Base-by-base conservation (phyloP, 2,113 vertebrate genomes). In the Callospermophilus lateralis region DNA sequence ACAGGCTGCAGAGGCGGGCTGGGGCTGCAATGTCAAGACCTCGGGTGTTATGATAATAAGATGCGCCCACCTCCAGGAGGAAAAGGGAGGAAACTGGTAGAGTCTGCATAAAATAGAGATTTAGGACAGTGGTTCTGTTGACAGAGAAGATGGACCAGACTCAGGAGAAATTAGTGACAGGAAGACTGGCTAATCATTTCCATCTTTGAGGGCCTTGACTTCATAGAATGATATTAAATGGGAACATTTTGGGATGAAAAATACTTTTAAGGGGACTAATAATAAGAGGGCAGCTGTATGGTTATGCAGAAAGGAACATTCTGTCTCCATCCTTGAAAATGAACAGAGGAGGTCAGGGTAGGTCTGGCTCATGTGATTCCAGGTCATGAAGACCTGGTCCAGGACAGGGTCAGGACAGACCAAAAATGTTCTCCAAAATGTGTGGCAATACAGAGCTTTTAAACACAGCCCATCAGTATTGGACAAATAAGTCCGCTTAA, bases 151-250 rank as follows among this genome's bases (percentile, higher is more conserved):
- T 70, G 76, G 84, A 78, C 73, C 68, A 22, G 61, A 61, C 58
- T 61, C 42, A 22, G 26, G 48, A 34, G 77, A 89, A 93, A 89
- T 63, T 74, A 73, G 42, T 76, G 53, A 89, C 22, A 58, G 74
- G 92, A 93, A 96, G 45, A 42, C 34, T 67, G n/a, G 45, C 55
- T 88, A 80, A 89, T 83, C 67, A 85, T 90, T 85, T 88, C 89
- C 70, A 87, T 76, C 34, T 88, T 79, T 72, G 26, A 93, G n/a
- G 93, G 39, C 70, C 93, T 94, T 92, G 87, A 68, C 72, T 90
- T 95, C 74, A 76, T n/a, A 32, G 39, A 53, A 68, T 86, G 79
- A 74, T 74, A 89, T 48, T 84, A 89, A 90, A 89, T 89, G 61
- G 42, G 76, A 97, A 65, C n/a, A 39, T 85, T 65, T 84, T 80